Base-by-base conservation (phyloP, 1,140 invertebrate genomes). In the Samia ricini region DNA sequence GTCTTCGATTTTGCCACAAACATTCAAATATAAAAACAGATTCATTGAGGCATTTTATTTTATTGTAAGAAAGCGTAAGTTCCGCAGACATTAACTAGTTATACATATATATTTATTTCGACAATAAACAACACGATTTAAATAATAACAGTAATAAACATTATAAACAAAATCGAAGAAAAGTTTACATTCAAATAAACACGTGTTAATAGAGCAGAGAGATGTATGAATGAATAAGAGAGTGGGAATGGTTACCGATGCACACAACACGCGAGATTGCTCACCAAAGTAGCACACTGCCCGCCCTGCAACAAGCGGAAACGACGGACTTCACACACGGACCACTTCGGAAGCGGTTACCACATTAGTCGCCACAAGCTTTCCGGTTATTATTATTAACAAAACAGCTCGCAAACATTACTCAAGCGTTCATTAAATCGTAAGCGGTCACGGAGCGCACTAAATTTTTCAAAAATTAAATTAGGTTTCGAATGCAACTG, bases 241-340 rank as follows among this genome's bases (percentile, higher is more conserved):
- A 90, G 90, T 91, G 90, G 86, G 88, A 77, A 90, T 91, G 90
- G 90, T 95, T 96, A 96, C 95, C 95, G 95, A 95, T 95, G 95
- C 94, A 95, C 94, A 96, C 94, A 95, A 95, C 94, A 95, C 94
- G 95, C 95, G 94, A 94, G 93, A 95, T 95, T 95, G 95, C 95
- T 96, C 95, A 95, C 95, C 95, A 95, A 93, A 94, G 95, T 94
- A 93, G 94, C 95, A 93, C 95, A 96, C 84, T 89, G 84, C 76
- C 84, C 85, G 78, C 87, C 87, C 87, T 89, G 87, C 81, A 89
- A 89, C 87, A 89, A 89, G 85, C 86, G 77, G 72, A 94, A 94
- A 95, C 92, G 94, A 93, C 93, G 94, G 94, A 93, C 94, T 94
- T 22, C 92, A 95, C 94, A 83, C 80, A 81, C 79, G 66, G 72